These are phyloP conservation scores for Polypterus bichir DNA, from an alignment of 2,113 vertebrate genomes.

Conservation along the genomic window DNA sequence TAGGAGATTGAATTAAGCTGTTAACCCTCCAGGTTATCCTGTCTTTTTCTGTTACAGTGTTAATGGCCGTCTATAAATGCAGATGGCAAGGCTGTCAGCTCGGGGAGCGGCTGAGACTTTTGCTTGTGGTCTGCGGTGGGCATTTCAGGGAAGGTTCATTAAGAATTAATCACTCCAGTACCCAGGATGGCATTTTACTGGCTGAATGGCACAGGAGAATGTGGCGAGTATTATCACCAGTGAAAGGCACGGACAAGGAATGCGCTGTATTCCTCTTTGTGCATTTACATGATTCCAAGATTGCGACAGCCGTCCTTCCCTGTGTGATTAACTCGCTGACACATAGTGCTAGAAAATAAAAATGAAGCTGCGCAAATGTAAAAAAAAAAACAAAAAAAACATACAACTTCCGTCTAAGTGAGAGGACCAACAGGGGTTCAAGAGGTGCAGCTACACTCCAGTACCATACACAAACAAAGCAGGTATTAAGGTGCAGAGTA, in stretches of 20 bases:
- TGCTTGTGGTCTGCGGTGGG: slow-evolving; percentile 52
- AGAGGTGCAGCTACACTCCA: no score
- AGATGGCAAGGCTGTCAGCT: slow-evolving; percentile 60
- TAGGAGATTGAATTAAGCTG: slow-evolving; percentile 60
- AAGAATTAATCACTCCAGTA: slow-evolving; percentile 45
- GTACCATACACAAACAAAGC: no score
- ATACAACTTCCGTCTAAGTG: no score
- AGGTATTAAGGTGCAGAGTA: no score
- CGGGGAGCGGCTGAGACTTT: slow-evolving; percentile 32
- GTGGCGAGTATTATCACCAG: neutral
- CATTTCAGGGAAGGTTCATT: slow-evolving; percentile 60
- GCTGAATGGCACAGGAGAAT: neutral
- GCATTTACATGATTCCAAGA: neutral
- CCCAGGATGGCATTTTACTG: slow-evolving; percentile 48
- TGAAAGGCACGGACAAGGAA: neutral
- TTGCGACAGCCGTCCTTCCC: no score
- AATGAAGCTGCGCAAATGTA: no score
- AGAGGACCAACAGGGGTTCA: no score
- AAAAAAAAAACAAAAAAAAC: no score
- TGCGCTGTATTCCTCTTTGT: neutral
- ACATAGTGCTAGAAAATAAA: no score
- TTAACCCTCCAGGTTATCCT: slow-evolving; percentile 60
- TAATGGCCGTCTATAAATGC: slow-evolving; percentile 56
- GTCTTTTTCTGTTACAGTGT: slow-evolving; percentile 59
- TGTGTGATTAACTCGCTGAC: no score